Conservation (phyloP, 2,797 vertebrate species). For the Fringilla coelebs region DNA sequence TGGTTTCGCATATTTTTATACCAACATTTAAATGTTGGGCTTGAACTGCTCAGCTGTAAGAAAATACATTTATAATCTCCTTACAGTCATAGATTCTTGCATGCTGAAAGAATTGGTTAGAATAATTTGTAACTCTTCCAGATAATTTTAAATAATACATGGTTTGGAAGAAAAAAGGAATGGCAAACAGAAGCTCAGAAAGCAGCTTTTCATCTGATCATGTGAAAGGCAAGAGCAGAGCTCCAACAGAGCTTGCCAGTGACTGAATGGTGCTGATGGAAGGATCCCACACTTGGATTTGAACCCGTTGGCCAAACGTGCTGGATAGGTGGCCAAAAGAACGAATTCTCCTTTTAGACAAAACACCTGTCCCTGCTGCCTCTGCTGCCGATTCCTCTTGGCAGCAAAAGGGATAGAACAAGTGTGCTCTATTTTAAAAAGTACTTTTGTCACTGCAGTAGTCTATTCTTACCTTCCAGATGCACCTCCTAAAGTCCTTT, state of each 20-base stretch:
- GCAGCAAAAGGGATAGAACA: conserved; percentile 2
- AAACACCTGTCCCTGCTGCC: conserved; percentile 54
- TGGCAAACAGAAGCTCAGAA: neutral
- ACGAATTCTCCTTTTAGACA: conserved; percentile 51
- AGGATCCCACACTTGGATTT: conserved; percentile 2
- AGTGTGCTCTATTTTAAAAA: conserved; percentile 33
- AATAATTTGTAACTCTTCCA: conserved; percentile 31
- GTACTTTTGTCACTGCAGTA: neutral
- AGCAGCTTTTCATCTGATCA: neutral
- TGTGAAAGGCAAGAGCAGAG: neutral
- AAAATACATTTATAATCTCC: conserved; percentile 52
- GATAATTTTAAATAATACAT: neutral
- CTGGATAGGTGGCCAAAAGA: conserved; percentile 42
- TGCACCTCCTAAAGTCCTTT: neutral
- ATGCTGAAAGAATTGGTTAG: neutral
- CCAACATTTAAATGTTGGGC: conserved; percentile 55
- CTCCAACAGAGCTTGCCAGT: conserved; percentile 19
- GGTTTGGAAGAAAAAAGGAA: neutral
- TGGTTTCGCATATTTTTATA: conserved; percentile 52
- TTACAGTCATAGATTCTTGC: neutral
- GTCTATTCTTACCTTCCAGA: conserved; percentile 35
- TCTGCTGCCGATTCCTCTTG: neutral
- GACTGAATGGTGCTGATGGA: conserved; percentile 20
- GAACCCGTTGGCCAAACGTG: neutral
- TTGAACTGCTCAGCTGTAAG: conserved; percentile 53